Conservation (phyloP, 1,140 invertebrate genomes). For the Heliothis subflexa region DNA sequence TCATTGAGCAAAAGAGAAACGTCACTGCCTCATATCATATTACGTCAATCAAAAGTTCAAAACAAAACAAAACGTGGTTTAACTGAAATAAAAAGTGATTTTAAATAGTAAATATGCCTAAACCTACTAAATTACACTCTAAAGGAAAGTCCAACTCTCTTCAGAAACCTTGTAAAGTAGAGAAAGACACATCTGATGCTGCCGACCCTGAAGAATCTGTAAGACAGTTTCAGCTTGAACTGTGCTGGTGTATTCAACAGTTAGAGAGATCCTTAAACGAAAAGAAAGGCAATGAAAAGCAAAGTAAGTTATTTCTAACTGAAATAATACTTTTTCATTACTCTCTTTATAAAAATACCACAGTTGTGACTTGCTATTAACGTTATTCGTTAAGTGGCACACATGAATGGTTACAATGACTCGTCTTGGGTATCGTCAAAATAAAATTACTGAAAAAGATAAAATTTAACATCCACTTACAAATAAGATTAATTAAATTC, state of each 20-base stretch:
- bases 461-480: neutral
- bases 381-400: too few relatives aligned
- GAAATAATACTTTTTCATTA: neutral
- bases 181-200: slow-evolving; percentile 65
- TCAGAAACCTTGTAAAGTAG: slow-evolving; percentile 72
- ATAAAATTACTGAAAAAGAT: too few relatives aligned
- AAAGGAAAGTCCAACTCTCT: slow-evolving; percentile 76
- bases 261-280: slow-evolving; percentile 87
- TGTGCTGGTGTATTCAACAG: slow-evolving; percentile 92
- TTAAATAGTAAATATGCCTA: slow-evolving; percentile 69
- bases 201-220: slow-evolving; percentile 84
- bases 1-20: slow-evolving; percentile 5
- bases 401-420: too few relatives aligned
- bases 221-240: slow-evolving; percentile 90
- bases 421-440: too few relatives aligned
- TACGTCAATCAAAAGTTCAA: slow-evolving; percentile 25
- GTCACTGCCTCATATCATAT: slow-evolving; percentile 10
- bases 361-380: neutral
- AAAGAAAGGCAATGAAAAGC: slow-evolving; percentile 88
- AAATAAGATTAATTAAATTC: neutral
- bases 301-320: slow-evolving; percentile 83
- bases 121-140: slow-evolving; percentile 77
- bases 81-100: slow-evolving; percentile 10
- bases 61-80: slow-evolving; percentile 46
- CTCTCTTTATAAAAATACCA: neutral